Evolutionary conservation across 37 sponge, comb jelly and placozoan genomes (phyloP).

Genomic region (Amphimedon queenslandica): DNA sequence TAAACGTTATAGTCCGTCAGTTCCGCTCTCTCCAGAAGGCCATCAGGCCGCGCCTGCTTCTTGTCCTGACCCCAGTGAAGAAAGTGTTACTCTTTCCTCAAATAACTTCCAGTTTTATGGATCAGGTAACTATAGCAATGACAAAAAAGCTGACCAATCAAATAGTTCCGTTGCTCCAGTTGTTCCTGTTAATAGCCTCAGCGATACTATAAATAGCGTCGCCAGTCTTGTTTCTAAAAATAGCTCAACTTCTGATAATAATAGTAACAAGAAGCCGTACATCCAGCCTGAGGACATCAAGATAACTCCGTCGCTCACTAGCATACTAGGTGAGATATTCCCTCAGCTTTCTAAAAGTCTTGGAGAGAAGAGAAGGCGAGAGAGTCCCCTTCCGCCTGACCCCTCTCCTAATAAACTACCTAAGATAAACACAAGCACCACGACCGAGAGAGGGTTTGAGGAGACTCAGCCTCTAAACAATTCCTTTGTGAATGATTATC

Average conservation of each 20-base stretch:
- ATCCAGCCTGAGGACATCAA: conserved; percentile 32
- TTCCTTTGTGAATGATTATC: background rate
- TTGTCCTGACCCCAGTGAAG: background rate
- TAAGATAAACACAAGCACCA: background rate
- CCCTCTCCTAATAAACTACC: too few relatives aligned
- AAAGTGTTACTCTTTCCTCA: background rate
- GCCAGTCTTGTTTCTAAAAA: background rate
- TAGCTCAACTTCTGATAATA: background rate
- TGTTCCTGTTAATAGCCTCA: background rate
- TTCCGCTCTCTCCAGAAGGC: background rate
- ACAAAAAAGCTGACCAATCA: background rate
- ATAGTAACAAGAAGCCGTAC: background rate
- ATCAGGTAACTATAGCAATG: background rate
- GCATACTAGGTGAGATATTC: conserved; percentile 47
- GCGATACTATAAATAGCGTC: background rate
- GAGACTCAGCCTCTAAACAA: background rate
- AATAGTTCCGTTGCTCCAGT: background rate
- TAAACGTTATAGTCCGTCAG: background rate
- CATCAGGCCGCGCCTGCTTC: background rate
- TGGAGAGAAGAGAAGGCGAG: conserved; percentile 20
- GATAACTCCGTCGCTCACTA: conserved; percentile 49
- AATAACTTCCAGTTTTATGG: background rate
- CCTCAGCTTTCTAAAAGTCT: conserved; percentile 51
- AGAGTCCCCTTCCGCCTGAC: too few relatives aligned
- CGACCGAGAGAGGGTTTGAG: background rate